Evolutionary conservation across 2,113 vertebrate genomes (phyloP).

Genomic region (Phyllostomus discolor): DNA sequence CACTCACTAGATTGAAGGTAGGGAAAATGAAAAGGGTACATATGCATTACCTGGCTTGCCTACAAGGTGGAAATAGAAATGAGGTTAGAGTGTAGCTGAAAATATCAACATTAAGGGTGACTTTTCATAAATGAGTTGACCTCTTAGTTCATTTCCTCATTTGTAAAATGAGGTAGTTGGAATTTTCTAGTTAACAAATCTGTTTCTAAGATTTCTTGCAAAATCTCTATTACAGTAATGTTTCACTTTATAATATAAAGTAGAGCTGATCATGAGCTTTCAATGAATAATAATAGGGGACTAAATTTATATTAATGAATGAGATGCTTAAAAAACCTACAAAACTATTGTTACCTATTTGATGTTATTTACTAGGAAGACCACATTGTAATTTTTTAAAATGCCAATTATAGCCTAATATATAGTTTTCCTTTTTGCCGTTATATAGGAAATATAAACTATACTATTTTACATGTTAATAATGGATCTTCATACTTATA

Average conservation of each 20-base stretch:
- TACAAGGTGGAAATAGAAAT: not conserved
- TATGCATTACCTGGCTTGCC: not conserved
- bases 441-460: not conserved
- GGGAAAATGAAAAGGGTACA: not conserved
- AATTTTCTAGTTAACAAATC: slow-evolving; percentile 4
- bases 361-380: slow-evolving; percentile 14
- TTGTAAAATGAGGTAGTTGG: not conserved
- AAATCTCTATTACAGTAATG: not conserved
- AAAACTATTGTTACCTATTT: not conserved
- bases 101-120: slow-evolving; percentile 17
- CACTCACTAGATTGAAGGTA: not conserved
- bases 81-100: not conserved
- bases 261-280: not conserved
- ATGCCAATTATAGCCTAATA: not conserved
- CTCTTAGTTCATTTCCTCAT: slow-evolving; percentile 35
- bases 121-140: not conserved
- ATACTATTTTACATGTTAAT: not conserved
- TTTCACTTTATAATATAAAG: slow-evolving; percentile 26
- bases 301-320: slow-evolving; percentile 11
- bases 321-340: not conserved
- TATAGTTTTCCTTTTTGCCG: not conserved
- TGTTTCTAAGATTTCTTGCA: not conserved
- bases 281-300: not conserved
- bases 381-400: not conserved
- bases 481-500: not conserved